Evolutionary conservation across 2,113 vertebrate species (phyloP).

Genomic region (Nothoprocta pentlandii): DNA sequence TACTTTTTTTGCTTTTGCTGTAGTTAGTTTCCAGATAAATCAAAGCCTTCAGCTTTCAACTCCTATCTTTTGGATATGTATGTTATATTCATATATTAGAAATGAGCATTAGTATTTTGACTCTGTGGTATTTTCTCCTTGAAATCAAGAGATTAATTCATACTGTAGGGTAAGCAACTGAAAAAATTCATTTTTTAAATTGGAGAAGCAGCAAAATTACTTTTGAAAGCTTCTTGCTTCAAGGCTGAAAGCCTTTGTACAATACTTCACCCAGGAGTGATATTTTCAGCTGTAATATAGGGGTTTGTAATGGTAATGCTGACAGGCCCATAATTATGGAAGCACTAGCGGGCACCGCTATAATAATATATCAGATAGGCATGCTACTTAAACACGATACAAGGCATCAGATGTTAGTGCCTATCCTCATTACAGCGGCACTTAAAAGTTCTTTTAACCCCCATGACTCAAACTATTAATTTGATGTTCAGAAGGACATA

Average conservation of each 20-base stretch:
- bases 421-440: constrained; percentile 61
- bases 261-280: constrained; percentile 64
- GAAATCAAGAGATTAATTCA: not conserved
- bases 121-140: not conserved
- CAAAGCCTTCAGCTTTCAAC: not conserved
- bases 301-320: constrained; percentile 25
- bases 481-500: constrained; percentile 13
- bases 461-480: not conserved
- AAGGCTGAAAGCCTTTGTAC: constrained; percentile 44
- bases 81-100: not conserved
- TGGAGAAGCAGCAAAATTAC: constrained; percentile 24
- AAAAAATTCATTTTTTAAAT: constrained; percentile 26
- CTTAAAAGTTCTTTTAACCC: constrained; percentile 52
- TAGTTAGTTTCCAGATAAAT: not conserved
- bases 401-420: constrained; percentile 44
- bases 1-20: not conserved
- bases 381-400: not conserved
- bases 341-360: constrained; percentile 66
- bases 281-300: constrained; percentile 67
- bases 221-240: constrained; percentile 37
- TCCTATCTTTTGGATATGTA: constrained; percentile 4
- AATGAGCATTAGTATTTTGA: constrained; percentile 42
- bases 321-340: constrained; percentile 46
- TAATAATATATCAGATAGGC: constrained; percentile 61
- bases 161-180: not conserved